Evolutionary conservation across 1,140 invertebrate species (phyloP), one percentile per base, ranked within the genome.

Genomic region (Drosophila sucinea): DNA sequence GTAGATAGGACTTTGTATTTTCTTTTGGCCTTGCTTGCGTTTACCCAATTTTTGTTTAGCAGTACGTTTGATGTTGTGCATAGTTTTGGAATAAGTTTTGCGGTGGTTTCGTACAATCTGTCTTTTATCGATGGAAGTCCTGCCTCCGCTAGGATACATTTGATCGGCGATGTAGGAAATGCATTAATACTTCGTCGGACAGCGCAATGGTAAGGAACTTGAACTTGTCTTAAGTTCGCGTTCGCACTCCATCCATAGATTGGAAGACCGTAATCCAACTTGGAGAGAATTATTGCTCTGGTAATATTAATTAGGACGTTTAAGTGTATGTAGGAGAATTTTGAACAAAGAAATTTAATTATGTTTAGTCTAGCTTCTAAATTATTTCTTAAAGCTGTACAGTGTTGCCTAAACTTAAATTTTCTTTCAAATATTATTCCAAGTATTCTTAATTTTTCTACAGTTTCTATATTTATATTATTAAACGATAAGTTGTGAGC

Each of bases 181-280:
- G 58, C 29, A 51, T 62, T 69, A 3, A 69, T 35, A n/a, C 57
- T 55, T 1, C 35, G 51, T 4, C 51, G 25, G 23, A 41, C 58
- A 40, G 47, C 47, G 35, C 33, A 7, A 23, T 69, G 60, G 17
- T 69, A 62, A 32, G 58, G 10, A 4, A 8, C 10, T 55, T 41
- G n/a, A 2, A 62, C n/a, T 55, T 54, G 10, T n/a, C 41, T 69
- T 2, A 69, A 40, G 47, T 56, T 60, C 1, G 60, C n/a, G 4
- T 61, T 40, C 5, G 60, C 33, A 25, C 30, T 27, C 60, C 65
- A 67, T 3, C 60, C 60, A 23, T 33, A 68, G 8, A 68, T 62
- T 4, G 51, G 65, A 1, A 58, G 32, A n/a, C 40, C 51, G 27
- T 68, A 73, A 25, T 44, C 60, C 8, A 63, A 25, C 35, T 68